Evolutionary conservation across 35 echinoderm and acorn worm species (phyloP), one percentile per base, ranked within the genome.

Genomic region (Lytechinus pictus): DNA sequence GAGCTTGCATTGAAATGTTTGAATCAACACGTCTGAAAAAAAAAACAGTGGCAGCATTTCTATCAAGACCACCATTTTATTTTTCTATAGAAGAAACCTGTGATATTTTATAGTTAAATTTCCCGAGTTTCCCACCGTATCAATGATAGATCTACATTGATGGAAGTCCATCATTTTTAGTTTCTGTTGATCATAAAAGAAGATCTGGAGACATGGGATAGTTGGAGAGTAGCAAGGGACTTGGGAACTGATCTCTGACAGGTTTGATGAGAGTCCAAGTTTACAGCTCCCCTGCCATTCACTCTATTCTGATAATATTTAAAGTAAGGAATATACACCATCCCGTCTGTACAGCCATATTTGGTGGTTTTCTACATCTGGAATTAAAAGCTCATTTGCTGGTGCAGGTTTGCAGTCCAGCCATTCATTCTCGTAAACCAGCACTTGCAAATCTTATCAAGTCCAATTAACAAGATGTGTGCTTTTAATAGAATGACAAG

Each of bases 21-120:
- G n/a, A 79, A 79, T 79, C 66, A 79, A 79, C 66, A 79, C n/a
- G 66, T 79, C 66, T 79, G 66, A 79, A 79, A 24, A 79, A 21
- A 79, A 24, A 79, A 79, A 24, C 33, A 44, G 33, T 79, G 66
- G 66, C n/a, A 79, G 66, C 66, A 79, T 79, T 79, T 79, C 66
- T 79, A 24, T 24, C 66, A 79, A 79, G 61, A 24, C 66, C 19
- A 24, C 21, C 66, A 79, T 79, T 79, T 79, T 44, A 44, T 44
- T 44, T 24, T n/a, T 79, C 66, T 79, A 16, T 13, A 58, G 16
- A 79, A 24, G n/a, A 79, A 79, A 79, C 66, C 66, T n/a, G 16
- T 7, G 16, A 79, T 24, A 24, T 79, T 44, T 44, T 44, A 1
- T 8, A 79, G 66, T 79, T 16, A 79, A 79, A 79, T 79, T 79